Evolutionary conservation across 2,113 vertebrate species (phyloP).

Genomic region (Pelobates fuscus): DNA sequence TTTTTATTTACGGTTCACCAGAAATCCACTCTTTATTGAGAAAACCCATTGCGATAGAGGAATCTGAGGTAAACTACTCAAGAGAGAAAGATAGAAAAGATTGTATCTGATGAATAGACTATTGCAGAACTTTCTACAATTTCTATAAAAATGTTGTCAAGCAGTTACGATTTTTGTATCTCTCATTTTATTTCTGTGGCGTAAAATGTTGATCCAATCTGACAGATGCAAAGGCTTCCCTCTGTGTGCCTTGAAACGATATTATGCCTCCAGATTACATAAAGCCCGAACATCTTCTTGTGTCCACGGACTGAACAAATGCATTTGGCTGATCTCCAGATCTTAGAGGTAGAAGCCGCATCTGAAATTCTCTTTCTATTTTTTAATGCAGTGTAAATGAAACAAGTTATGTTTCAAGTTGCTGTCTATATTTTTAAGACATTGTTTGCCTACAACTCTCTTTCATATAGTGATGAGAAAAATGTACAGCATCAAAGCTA

Average conservation of each 20-base stretch:
- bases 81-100: conserved; percentile 30
- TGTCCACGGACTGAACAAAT: conserved; percentile 32
- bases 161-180: conserved; percentile 38
- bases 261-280: conserved; percentile 49
- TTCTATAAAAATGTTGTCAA: conserved; percentile 42
- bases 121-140: conserved; percentile 32
- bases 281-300: conserved; percentile 45
- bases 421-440: too few species aligned
- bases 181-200: conserved; percentile 29
- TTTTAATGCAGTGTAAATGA: background rate
- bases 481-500: too few species aligned
- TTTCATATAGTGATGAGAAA: too few species aligned
- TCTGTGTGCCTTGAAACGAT: conserved; percentile 43
- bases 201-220: conserved; percentile 42
- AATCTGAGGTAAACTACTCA: conserved; percentile 8
- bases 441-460: too few species aligned
- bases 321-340: conserved; percentile 20
- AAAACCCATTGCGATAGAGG: background rate
- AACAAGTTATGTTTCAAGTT: background rate
- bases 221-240: conserved; percentile 44
- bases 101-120: conserved; percentile 42
- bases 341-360: background rate
- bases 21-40: too few species aligned
- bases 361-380: background rate
- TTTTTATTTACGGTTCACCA: too few species aligned